Evolutionary conservation across 1,140 invertebrate species (phyloP).

Genomic region (Leguminivora glycinivorella): DNA sequence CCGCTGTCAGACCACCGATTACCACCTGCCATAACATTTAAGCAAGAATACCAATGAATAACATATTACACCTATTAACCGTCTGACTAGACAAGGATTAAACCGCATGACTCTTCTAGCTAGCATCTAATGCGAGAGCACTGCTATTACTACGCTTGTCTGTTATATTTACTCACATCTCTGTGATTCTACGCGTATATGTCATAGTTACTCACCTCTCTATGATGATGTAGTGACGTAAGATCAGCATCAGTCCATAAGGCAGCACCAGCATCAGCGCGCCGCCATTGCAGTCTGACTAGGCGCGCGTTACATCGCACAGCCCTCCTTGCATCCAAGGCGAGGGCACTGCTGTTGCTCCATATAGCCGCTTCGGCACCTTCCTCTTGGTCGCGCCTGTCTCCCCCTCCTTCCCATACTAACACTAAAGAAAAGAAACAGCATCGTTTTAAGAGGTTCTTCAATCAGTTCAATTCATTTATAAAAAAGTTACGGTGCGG

Average conservation of each 20-base stretch:
- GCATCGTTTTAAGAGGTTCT: neutral
- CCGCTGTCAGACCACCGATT: constrained; percentile 82
- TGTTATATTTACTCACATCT: neutral
- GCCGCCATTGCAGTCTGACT: constrained; percentile 65
- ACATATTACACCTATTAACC: constrained; percentile 23
- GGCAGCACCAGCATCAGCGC: constrained; percentile 46
- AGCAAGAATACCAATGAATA: neutral
- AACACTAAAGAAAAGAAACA: constrained; percentile 46
- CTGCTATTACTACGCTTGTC: constrained; percentile 55
- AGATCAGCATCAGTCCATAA: constrained; percentile 67
- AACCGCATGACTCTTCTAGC: constrained; percentile 62
- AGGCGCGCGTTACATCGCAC: constrained; percentile 66
- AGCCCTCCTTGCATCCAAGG: constrained; percentile 61
- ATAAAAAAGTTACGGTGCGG: neutral
- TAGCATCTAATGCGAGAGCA: constrained; percentile 59
- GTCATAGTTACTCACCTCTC: neutral
- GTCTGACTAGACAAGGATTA: constrained; percentile 61
- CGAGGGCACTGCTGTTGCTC: constrained; percentile 67
- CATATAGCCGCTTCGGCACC: constrained; percentile 64
- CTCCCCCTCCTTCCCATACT: constrained; percentile 72
- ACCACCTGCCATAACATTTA: constrained; percentile 50
- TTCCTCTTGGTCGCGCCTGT: constrained; percentile 45
- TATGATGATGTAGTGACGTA: constrained; percentile 59
- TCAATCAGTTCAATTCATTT: neutral
- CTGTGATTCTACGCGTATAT: constrained; percentile 33